These are phyloP conservation scores for Zygogramma bicolorata DNA, from an alignment of 2,888 invertebrate genomes.

Conservation along the genomic window DNA sequence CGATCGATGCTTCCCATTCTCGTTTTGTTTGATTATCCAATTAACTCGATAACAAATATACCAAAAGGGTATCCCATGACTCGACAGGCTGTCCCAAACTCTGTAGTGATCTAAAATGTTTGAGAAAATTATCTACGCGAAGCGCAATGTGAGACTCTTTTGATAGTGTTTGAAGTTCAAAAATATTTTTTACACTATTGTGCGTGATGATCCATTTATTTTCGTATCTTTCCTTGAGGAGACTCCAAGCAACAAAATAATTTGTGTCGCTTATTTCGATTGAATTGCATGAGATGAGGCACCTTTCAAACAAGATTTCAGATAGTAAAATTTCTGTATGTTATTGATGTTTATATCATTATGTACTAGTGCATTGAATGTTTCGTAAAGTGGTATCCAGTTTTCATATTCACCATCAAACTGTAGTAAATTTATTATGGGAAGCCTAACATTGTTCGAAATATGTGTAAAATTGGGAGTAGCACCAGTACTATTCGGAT, in stretches of 20 bases:
- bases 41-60: constrained; percentile 17
- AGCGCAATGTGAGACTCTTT: constrained; percentile 6
- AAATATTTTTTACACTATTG: constrained; percentile 14
- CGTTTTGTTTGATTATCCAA: constrained; percentile 14
- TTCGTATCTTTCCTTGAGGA: constrained; percentile 19
- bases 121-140: constrained; percentile 16
- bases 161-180: constrained; percentile 1
- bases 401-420: too few species aligned
- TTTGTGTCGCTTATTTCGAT: too few species aligned
- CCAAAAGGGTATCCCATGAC: constrained; percentile 17
- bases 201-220: constrained; percentile 24
- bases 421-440: too few species aligned
- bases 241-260: constrained; percentile 11
- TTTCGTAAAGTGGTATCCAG: too few species aligned
- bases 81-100: constrained; percentile 18
- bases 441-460: too few species aligned
- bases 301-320: too few species aligned
- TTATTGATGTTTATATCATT: too few species aligned
- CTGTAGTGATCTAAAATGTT: constrained; percentile 17
- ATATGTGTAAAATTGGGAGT: too few species aligned
- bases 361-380: too few species aligned
- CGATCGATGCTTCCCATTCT: constrained; percentile 32
- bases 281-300: too few species aligned
- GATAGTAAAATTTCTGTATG: not conserved
- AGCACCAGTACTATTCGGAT: too few species aligned